phyloP scores from a whole-genome alignment of 2,888 invertebrate genomes.

The Zele albiditarsus region DNA sequence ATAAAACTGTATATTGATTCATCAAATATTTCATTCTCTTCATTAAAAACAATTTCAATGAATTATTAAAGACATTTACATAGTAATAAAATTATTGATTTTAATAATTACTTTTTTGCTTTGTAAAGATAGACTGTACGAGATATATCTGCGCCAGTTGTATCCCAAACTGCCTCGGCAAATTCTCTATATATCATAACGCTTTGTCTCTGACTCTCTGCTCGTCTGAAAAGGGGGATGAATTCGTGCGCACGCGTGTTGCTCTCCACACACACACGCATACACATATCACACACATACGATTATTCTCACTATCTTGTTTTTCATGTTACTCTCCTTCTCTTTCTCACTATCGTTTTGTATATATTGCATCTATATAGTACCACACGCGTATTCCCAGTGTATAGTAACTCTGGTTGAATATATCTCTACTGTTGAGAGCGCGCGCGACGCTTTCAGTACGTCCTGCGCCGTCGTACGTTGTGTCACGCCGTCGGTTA shows the following conservation, averaged over 20 bases:
- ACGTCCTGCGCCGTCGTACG: conserved; percentile 60
- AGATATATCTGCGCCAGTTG: neutral
- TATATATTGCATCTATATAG: neutral
- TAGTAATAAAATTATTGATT: neutral
- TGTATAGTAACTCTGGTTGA: neutral
- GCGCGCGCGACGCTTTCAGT: conserved; percentile 52
- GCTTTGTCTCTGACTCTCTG: conserved; percentile 3
- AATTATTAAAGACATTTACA: neutral
- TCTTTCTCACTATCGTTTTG: conserved; percentile 26
- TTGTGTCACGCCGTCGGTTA: conserved; percentile 54
- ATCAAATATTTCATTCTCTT: no score
- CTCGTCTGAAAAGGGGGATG: conserved; percentile 16
- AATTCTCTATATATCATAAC: conserved; percentile 2
- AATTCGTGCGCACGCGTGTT: conserved; percentile 2
- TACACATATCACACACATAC: conserved; percentile 20
- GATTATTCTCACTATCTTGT: conserved; percentile 21
- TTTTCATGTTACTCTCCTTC: conserved; percentile 38
- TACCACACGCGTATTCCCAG: neutral
- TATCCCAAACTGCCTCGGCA: neutral
- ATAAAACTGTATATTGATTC: no score
- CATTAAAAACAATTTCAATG: neutral
- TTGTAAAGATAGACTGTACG: no score
- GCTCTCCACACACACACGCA: conserved; percentile 21
- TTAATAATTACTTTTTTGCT: no score
- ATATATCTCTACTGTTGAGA: conserved; percentile 24